phyloP scores from a whole-genome alignment of 2,888 invertebrate species.

The Zeuzera pyrina region DNA sequence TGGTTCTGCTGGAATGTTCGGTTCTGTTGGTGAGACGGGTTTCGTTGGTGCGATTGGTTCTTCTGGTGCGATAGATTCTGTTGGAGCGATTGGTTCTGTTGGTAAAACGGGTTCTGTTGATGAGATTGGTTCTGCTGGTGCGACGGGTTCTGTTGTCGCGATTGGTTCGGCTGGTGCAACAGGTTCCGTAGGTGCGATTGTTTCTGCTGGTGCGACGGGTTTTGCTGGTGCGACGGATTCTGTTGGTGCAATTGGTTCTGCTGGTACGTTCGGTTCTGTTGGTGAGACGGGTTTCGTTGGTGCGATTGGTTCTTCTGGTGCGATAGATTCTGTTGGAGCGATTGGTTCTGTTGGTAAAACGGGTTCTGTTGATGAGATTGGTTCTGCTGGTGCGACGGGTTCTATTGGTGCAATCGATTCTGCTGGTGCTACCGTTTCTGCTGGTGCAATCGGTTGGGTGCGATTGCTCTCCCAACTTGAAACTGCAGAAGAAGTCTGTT shows the following conservation, averaged over 20 bases:
- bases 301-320: not conserved
- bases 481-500: no score
- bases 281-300: not conserved
- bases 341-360: no score
- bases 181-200: not conserved
- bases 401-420: no score
- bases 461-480: no score
- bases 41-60: not conserved
- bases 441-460: no score
- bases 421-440: no score
- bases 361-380: no score
- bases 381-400: no score
- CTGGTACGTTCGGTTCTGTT: not conserved
- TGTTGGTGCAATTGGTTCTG: no score
- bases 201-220: not conserved
- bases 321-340: no score
- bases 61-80: not conserved
- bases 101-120: not conserved
- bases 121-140: not conserved
- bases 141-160: not conserved
- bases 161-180: not conserved
- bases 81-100: not conserved
- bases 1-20: not conserved
- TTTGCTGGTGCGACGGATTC: not conserved
- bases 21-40: not conserved